A percentile compares a stretch with the other conserved stretches of the same genome.
Conservation (phyloP, 2,797 vertebrate species). For the Ispidina lecontei region DNA sequence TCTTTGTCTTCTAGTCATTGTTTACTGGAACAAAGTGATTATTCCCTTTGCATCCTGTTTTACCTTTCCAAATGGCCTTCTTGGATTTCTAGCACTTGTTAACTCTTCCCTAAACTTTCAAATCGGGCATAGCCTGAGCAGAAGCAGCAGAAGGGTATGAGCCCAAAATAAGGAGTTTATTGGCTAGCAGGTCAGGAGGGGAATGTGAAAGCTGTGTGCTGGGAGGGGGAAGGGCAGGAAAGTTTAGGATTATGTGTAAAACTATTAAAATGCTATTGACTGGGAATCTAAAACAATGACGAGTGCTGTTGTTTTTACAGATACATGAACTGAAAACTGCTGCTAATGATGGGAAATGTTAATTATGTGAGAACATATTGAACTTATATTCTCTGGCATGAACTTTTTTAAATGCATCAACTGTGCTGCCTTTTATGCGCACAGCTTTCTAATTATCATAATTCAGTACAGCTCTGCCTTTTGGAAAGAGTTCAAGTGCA, state of each 20-base stretch:
- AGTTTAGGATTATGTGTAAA: conserved; percentile 60
- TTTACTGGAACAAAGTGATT: not conserved
- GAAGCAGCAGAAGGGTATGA: not conserved
- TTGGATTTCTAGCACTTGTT: not conserved
- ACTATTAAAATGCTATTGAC: conserved; percentile 69
- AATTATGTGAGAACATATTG: conserved; percentile 84
- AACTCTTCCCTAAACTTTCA: not conserved
- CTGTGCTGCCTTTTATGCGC: conserved; percentile 75
- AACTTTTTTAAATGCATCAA: conserved; percentile 79
- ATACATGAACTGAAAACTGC: conserved; percentile 81
- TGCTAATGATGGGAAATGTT: conserved; percentile 83
- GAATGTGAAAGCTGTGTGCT: not conserved
- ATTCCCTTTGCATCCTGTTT: not conserved
- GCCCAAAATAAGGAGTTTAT: not conserved
- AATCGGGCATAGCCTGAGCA: not conserved
- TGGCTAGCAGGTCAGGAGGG: conserved; percentile 18
- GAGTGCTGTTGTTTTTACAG: conserved; percentile 78
- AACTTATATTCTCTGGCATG: conserved; percentile 82
- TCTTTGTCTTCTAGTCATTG: conserved; percentile 1
- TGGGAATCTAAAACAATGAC: conserved; percentile 66
- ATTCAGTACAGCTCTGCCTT: conserved; percentile 79
- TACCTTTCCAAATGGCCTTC: not conserved
- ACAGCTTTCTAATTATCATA: conserved; percentile 85
- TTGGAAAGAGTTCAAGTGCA: conserved; percentile 80
- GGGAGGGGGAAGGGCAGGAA: conserved; percentile 33